Evolutionary conservation across 2,797 vertebrate species (phyloP).

Genomic region (Catostomus latipinnis): DNA sequence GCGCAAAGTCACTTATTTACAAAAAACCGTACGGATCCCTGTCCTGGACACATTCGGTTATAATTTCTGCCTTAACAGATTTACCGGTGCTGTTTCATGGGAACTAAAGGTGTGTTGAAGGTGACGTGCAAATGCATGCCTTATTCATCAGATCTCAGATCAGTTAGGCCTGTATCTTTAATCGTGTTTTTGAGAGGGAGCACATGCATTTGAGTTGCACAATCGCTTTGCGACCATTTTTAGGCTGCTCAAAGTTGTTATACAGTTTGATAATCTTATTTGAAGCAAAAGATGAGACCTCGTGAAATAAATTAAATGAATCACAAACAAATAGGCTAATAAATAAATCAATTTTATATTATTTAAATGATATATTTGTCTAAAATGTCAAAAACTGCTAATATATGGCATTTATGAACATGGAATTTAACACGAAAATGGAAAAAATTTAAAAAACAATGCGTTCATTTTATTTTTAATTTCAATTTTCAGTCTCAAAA

Average conservation of each 20-base stretch:
- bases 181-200: background rate
- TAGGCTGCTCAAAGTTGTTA: background rate
- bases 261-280: background rate
- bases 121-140: slow-evolving; percentile 4
- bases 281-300: background rate
- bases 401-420: background rate
- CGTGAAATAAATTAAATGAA: background rate
- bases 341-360: background rate
- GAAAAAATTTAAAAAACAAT: background rate
- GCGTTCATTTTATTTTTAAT: background rate
- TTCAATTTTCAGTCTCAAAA: background rate
- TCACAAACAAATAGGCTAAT: background rate
- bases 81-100: background rate
- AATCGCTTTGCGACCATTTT: background rate
- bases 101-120: slow-evolving; percentile 18
- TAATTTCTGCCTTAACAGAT: background rate
- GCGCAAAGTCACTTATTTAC: slow-evolving; percentile 79
- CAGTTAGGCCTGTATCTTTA: background rate
- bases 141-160: background rate
- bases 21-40: background rate
- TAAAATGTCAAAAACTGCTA: background rate
- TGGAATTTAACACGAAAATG: background rate
- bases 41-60: background rate
- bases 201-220: background rate
- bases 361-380: background rate